Conservation (phyloP, 2,797 vertebrate species). For the Melanotaenia parkinsoni region DNA sequence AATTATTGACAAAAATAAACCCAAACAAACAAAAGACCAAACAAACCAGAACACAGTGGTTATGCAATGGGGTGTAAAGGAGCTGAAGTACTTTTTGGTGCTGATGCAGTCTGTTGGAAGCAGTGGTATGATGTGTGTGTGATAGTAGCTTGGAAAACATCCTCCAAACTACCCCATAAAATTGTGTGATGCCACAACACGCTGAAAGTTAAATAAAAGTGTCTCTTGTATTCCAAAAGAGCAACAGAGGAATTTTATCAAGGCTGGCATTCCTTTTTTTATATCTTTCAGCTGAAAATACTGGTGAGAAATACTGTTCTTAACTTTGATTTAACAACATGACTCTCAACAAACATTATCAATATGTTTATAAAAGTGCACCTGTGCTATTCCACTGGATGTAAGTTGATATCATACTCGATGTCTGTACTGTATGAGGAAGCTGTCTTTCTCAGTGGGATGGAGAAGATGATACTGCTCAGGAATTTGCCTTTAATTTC, state of each 20-base stretch:
- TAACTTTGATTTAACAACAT: not conserved
- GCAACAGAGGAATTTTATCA: not conserved
- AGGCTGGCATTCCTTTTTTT: not conserved
- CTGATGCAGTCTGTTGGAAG: not conserved
- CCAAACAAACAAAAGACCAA: not conserved
- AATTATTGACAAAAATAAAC: not conserved
- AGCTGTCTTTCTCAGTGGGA: conserved; percentile 15
- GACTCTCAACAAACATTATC: not conserved
- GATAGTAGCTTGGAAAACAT: not conserved
- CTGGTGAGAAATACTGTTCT: not conserved
- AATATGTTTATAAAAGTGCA: too few species aligned
- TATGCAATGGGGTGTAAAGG: not conserved
- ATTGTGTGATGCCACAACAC: not conserved
- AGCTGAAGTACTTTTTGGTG: not conserved
- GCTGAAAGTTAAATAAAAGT: not conserved
- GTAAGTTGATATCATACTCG: not conserved
- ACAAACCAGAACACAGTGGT: not conserved
- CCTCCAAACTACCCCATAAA: not conserved
- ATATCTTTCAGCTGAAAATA: not conserved
- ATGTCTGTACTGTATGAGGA: not conserved
- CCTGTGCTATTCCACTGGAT: not conserved
- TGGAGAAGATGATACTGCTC: conserved; percentile 33
- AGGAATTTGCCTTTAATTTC: conserved; percentile 51
- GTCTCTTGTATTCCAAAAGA: not conserved
- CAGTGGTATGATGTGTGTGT: not conserved